Evolutionary conservation across 2,113 vertebrate species (phyloP), one percentile per base, ranked within the genome.

Genomic region (Sialia sialis): DNA sequence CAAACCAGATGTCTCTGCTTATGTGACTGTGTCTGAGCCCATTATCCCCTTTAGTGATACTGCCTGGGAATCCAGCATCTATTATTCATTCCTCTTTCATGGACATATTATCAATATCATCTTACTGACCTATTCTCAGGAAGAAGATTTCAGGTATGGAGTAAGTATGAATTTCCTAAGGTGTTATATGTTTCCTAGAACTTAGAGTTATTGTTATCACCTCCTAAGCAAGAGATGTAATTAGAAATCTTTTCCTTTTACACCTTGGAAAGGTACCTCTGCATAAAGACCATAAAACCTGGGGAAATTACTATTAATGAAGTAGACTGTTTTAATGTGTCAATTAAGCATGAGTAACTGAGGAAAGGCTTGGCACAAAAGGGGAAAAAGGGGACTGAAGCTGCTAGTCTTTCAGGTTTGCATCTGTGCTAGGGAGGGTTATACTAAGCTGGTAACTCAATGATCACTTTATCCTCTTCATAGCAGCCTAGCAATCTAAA

Each of bases 151-250:
- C 29, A 69, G 13, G 16, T 26, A 29, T 14, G 21, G 16, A 49
- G 34, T 32, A 80, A 80, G 17, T 52, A 30, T 4, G 6, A 21
- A 18, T 74, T 80, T 60, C 5, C 9, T 15, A 2, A 44, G 25
- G 7, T 44, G 3, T 44, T 43, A 16, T 11, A 64, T 27, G 6
- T 68, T 55, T 69, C 13, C 16, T 51, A 58, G 54, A 72, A 84
- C 4, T 76, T 36, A 21, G 0, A 0, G 12, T 7, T 70, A 54
- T 20, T 68, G 25, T 19, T 76, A n/a, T 16, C 2, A 38, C 22
- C 64, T 87, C 8, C 30, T 73, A 76, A 76, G 15, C 16, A 62
- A 36, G 4, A 74, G n/a, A 20, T 16, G 16, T 74, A 21, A 29
- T 8, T 13, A 52, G 11, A 30, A 85, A 74, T 48, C 10, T 16